Percentiles rank a stretch among this genome's conserved stretches.
Evolutionary conservation across 2,888 invertebrate genomes (phyloP).

Genomic region (Zeuzera pyrina): DNA sequence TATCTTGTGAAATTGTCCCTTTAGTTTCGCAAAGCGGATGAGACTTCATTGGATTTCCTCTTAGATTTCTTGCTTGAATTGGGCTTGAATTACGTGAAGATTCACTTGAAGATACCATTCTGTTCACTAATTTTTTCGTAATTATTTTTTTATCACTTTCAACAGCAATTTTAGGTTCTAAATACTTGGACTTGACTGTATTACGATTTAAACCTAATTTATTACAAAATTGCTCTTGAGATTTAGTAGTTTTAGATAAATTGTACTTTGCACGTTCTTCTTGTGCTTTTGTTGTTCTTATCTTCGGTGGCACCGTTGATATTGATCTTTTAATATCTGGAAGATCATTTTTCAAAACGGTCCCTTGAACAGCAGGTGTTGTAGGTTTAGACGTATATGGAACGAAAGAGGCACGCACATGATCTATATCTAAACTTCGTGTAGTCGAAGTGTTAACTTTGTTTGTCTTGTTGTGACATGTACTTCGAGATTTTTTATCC

Average conservation of each 20-base stretch:
- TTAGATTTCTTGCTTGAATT: conserved; percentile 53
- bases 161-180: conserved; percentile 64
- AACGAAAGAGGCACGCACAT: conserved; percentile 46
- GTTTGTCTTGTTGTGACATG: conserved; percentile 15
- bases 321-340: conserved; percentile 23
- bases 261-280: conserved; percentile 56
- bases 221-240: conserved; percentile 25
- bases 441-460: conserved; percentile 17
- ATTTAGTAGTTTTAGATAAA: conserved; percentile 34
- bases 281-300: conserved; percentile 57
- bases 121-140: conserved; percentile 50
- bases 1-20: conserved; percentile 59
- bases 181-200: conserved; percentile 76
- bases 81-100: conserved; percentile 81
- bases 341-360: conserved; percentile 15
- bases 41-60: conserved; percentile 35
- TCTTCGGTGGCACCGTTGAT: conserved; percentile 28
- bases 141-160: conserved; percentile 26
- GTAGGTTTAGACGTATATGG: conserved; percentile 42
- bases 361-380: not conserved
- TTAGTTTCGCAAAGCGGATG: conserved; percentile 12
- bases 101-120: conserved; percentile 73
- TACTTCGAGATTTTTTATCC: conserved; percentile 26
- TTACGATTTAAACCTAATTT: too few relatives aligned
- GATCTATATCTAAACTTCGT: conserved; percentile 41